Percentiles rank a stretch among this genome's conserved stretches.
Evolutionary conservation across 2,113 vertebrate species (phyloP).

Genomic region (Cheilinus undulatus): DNA sequence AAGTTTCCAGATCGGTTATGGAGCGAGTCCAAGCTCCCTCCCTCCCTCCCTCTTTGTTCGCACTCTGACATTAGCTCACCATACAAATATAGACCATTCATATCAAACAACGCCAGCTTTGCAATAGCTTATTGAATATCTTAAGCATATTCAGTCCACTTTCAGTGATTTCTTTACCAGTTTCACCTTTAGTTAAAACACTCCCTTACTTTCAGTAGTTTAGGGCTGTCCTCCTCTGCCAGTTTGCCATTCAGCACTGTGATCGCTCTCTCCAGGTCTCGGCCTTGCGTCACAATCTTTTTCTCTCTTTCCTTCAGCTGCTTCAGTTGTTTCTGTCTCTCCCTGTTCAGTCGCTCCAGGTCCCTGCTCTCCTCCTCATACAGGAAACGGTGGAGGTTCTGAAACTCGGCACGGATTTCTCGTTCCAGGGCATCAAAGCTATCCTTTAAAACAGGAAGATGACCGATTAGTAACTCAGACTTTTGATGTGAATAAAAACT

Average conservation of each 20-base stretch:
- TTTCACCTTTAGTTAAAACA: background rate
- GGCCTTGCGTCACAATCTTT: conserved; percentile 77
- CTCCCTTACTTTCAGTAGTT: conserved; percentile 79
- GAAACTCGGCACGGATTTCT: conserved; percentile 81
- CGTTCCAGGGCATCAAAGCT: conserved; percentile 78
- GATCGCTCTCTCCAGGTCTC: conserved; percentile 78
- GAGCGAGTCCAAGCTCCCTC: conserved; percentile 36
- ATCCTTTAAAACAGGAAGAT: conserved; percentile 48
- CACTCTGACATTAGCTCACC: conserved; percentile 6
- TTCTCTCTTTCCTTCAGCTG: conserved; percentile 80
- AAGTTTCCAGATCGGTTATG: conserved; percentile 44
- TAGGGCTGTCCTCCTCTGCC: conserved; percentile 79
- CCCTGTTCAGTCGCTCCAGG: conserved; percentile 74
- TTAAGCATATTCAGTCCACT: background rate
- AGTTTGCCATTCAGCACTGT: conserved; percentile 79
- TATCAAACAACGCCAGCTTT: background rate
- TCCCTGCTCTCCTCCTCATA: conserved; percentile 78
- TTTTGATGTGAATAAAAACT: background rate
- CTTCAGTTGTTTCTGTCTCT: conserved; percentile 76
- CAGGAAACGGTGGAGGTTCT: conserved; percentile 83
- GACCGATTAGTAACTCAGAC: background rate
- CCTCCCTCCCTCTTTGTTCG: background rate
- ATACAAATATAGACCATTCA: background rate
- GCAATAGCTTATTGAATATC: too few relatives aligned
- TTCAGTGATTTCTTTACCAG: too few relatives aligned